Evolutionary conservation across 1,140 invertebrate species (phyloP).

Genomic region (Tigriopus japonicus): DNA sequence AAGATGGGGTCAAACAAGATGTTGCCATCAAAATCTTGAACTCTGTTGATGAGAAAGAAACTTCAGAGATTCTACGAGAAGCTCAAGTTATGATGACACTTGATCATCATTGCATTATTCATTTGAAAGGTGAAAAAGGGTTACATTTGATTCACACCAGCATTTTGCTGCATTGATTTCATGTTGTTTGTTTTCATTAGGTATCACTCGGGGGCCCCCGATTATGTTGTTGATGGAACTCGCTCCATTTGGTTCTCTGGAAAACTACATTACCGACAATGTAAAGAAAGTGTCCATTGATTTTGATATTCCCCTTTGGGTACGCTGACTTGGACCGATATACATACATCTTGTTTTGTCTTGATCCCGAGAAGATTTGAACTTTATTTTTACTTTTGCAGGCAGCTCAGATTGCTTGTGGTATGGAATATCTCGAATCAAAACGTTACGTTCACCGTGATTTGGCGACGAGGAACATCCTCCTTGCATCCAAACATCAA

Average conservation of each 20-base stretch:
- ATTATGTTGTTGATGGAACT: slow-evolving; percentile 89
- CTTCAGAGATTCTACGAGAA: slow-evolving; percentile 58
- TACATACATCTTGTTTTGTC: too few species aligned
- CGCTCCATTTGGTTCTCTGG: slow-evolving; percentile 72
- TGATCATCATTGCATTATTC: slow-evolving; percentile 77
- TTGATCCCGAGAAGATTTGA: too few species aligned
- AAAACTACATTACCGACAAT: slow-evolving; percentile 67
- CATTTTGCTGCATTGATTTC: background rate
- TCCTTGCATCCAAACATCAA: slow-evolving; percentile 34
- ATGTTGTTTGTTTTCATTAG: slow-evolving; percentile 28
- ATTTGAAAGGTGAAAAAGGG: slow-evolving; percentile 33
- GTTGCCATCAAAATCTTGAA: background rate
- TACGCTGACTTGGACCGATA: too few species aligned
- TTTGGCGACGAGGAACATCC: slow-evolving; percentile 39
- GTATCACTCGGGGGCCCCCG: slow-evolving; percentile 75
- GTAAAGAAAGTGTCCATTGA: slow-evolving; percentile 65
- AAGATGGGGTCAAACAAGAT: background rate
- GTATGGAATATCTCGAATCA: slow-evolving; percentile 23
- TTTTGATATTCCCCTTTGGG: slow-evolving; percentile 72
- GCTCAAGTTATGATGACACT: slow-evolving; percentile 96
- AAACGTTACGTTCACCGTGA: slow-evolving; percentile 27
- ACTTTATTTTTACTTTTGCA: too few species aligned
- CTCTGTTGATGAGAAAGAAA: background rate
- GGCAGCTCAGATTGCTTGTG: slow-evolving; percentile 48
- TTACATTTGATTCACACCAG: background rate